Evolutionary conservation across 2,888 invertebrate genomes (phyloP).

Genomic region (Rotaria macrura): DNA sequence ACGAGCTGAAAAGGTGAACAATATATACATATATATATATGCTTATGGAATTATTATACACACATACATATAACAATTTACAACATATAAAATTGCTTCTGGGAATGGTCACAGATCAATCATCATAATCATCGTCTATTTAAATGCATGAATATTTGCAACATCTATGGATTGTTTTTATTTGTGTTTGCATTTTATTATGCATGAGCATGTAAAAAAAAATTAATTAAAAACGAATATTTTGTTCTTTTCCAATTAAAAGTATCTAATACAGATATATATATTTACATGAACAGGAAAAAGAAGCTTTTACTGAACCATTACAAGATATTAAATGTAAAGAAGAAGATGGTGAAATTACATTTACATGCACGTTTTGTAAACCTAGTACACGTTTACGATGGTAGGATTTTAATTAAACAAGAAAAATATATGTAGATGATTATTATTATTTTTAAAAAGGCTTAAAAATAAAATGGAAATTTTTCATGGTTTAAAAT

Average conservation of each 20-base stretch:
- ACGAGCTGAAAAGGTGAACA: constrained; percentile 27
- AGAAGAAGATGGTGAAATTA: constrained; percentile 90
- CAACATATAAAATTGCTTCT: not conserved
- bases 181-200: not conserved
- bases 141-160: not conserved
- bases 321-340: constrained; percentile 83
- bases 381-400: constrained; percentile 66
- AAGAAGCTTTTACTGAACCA: constrained; percentile 69
- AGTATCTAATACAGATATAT: not conserved
- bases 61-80: no score
- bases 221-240: not conserved
- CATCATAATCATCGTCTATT: no score
- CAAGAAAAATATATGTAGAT: not conserved
- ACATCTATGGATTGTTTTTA: not conserved
- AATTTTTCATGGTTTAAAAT: constrained; percentile 86
- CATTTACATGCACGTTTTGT: constrained; percentile 84
- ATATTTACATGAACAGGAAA: constrained; percentile 37
- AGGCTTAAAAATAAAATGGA: constrained; percentile 62
- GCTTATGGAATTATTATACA: not conserved
- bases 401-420: constrained; percentile 37
- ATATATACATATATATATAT: not conserved
- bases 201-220: no score
- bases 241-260: not conserved
- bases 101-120: not conserved
- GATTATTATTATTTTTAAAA: not conserved